Evolutionary conservation across 2,888 invertebrate genomes (phyloP), one percentile per base, ranked within the genome.

Genomic region (Epirrhoe tristata): DNA sequence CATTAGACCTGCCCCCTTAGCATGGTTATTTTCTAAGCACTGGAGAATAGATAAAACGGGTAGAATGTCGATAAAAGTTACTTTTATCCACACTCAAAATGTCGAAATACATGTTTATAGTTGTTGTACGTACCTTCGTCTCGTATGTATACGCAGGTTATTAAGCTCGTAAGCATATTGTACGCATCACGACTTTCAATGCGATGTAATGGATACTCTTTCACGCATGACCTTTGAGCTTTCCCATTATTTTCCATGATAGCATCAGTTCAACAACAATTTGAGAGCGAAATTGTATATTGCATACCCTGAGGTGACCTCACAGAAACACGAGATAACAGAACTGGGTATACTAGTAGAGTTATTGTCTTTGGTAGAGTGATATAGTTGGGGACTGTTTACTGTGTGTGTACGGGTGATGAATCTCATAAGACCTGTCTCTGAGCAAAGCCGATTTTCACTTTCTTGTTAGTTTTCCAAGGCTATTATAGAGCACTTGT

Each of bases 171-270:
- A 52, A 16, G 43, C 52, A 57, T 61, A 14, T 31, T 57, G 52
- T 61, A 34, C 55, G 36, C 55, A 48, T 55, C 55, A 62, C 50
- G 59, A 53, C 53, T 52, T 58, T 16, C 32, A 58, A 51, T 53
- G 53, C 43, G 39, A 59, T 24, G 53, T 53, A 53, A 51, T 58
- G 31, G 31, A 55, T 62, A 31, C 46, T 56, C 56, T 54, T 65
- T 34, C 63, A 58, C 54, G 32, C 55, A 36, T 56, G 64, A 64
- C 68, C 68, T 51, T 51, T 64, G 62, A 57, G 24, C 56, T 57
- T 48, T 43, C 54, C 8, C 54, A 50, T 66, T 66, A 60, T 51
- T 56, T 50, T 57, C 32, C 34, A 32, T 61, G 63, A 63, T 63
- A 57, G 6, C 39, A 57, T 57, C 46, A 24, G 31, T 43, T 43